Evolutionary conservation across 2,888 invertebrate genomes (phyloP).

Genomic region (Dione juno): DNA sequence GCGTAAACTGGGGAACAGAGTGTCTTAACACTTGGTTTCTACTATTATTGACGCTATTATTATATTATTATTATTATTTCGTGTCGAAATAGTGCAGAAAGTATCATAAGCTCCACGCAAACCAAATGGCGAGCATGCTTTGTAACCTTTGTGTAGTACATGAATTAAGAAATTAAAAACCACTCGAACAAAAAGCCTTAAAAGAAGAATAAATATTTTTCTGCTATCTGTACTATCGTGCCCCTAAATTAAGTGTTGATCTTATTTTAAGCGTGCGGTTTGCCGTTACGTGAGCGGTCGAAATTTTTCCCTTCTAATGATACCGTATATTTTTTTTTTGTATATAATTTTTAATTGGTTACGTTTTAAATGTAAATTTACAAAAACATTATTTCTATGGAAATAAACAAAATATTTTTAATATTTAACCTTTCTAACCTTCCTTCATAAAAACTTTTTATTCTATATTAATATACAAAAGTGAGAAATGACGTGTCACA

Average conservation of each 20-base stretch:
- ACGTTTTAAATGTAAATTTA: constrained; percentile 11
- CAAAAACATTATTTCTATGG: background rate
- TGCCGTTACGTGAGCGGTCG: constrained; percentile 44
- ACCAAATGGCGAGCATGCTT: no score
- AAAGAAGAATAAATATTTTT: constrained; percentile 10
- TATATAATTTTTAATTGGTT: constrained; percentile 17
- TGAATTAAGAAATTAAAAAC: background rate
- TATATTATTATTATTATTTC: no score
- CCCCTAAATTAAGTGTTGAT: constrained; percentile 48
- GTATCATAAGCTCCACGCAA: no score
- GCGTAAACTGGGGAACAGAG: no score
- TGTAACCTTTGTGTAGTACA: no score
- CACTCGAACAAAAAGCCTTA: background rate
- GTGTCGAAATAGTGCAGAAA: no score
- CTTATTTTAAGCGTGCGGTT: constrained; percentile 49
- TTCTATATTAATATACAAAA: no score
- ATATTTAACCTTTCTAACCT: background rate
- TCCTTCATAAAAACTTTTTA: no score
- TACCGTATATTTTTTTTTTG: constrained; percentile 36
- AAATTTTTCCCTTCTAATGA: constrained; percentile 43
- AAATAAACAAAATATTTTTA: background rate
- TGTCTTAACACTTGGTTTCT: no score
- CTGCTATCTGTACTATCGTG: constrained; percentile 36
- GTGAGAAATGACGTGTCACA: no score
- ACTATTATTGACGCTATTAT: no score